Conservation (phyloP, 2,888 invertebrate genomes). For the Sabellastarte sp. region DNA sequence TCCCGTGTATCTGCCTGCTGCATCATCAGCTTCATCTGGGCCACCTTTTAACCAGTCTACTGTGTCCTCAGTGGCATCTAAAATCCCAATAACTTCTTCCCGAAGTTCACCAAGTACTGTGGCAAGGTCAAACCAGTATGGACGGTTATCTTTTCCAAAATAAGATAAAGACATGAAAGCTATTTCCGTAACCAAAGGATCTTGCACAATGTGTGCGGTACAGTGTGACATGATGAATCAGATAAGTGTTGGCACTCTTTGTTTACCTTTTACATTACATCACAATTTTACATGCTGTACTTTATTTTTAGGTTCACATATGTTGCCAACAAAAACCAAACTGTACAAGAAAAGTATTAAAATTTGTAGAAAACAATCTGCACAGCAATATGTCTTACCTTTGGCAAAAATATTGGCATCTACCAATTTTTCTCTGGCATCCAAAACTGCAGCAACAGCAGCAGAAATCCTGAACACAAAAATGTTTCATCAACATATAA, state of each 20-base stretch:
- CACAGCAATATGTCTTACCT: no score
- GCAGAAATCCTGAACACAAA: conserved; percentile 3
- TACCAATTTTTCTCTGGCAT: conserved; percentile 5
- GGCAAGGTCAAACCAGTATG: conserved; percentile 7
- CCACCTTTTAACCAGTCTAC: conserved; percentile 3
- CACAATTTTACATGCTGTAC: no score
- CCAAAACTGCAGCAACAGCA: conserved; percentile 4
- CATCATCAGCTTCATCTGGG: background rate
- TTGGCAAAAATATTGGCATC: conserved; percentile 10
- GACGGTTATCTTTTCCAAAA: conserved; percentile 10
- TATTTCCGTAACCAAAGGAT: no score
- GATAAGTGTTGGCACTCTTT: no score
- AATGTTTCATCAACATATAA: no score
- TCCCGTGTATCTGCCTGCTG: conserved; percentile 3
- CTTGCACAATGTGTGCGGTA: no score
- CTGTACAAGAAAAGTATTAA: background rate
- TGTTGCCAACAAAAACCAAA: background rate
- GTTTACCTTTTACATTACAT: no score
- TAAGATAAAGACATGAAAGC: no score
- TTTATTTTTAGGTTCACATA: background rate
- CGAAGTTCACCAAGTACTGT: conserved; percentile 3
- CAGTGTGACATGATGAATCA: no score
- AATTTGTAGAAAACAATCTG: no score
- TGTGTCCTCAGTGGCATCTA: background rate
- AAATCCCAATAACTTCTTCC: background rate